These are phyloP conservation scores for Oceanodroma tethys DNA, from an alignment of 2,113 vertebrate genomes.

Conservation along the genomic window DNA sequence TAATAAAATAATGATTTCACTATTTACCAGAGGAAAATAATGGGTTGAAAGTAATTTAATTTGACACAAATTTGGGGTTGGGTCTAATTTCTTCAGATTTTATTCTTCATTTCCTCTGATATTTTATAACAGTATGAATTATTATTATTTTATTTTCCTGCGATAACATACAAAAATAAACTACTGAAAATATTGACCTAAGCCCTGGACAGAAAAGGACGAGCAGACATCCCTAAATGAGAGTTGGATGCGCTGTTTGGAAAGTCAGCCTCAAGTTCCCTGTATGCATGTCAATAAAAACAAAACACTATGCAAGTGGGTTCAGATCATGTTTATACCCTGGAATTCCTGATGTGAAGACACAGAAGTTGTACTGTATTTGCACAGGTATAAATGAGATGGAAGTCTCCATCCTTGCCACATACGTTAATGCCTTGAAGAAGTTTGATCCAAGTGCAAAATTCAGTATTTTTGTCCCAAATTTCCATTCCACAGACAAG, in stretches of 20 bases:
- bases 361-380: not conserved
- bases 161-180: not conserved
- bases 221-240: not conserved
- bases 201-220: not conserved
- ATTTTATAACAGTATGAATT: not conserved
- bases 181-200: not conserved
- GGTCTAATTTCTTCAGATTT: not conserved
- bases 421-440: not conserved
- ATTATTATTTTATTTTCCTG: not conserved
- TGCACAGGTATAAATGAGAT: not conserved
- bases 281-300: not conserved
- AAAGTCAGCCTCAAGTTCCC: not conserved
- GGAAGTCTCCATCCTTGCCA: not conserved
- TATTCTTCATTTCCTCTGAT: not conserved
- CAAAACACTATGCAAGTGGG: not conserved
- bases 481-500: not conserved
- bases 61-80: not conserved
- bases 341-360: not conserved
- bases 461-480: not conserved
- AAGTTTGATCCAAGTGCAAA: not conserved
- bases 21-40: conserved; percentile 34
- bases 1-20: conserved; percentile 23
- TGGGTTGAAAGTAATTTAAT: not conserved
- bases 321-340: not conserved
- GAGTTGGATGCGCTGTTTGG: not conserved